Evolutionary conservation across 2,888 invertebrate species (phyloP).

Genomic region (Phortica okadai): DNA sequence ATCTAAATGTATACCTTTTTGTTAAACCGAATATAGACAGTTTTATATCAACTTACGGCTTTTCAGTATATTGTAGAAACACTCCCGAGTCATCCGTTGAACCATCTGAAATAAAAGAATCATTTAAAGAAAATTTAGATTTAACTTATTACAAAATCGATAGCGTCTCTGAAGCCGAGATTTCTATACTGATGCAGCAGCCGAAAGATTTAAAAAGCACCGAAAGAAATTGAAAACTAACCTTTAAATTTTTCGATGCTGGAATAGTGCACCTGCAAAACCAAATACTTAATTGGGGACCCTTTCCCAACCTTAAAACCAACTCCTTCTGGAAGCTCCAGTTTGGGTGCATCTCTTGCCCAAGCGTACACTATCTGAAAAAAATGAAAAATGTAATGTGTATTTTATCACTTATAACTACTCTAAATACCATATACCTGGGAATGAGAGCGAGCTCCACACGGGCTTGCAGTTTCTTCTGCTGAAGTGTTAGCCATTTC

Average conservation of each 20-base stretch:
- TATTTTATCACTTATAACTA: not conserved
- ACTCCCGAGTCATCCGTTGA: slow-evolving; percentile 91
- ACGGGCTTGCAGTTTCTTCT: slow-evolving; percentile 83
- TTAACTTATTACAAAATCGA: too few relatives aligned
- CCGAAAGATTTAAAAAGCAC: too few relatives aligned
- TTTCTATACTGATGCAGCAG: too few relatives aligned
- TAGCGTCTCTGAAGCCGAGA: too few relatives aligned
- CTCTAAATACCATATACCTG: slow-evolving; percentile 59
- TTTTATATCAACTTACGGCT: slow-evolving; percentile 79
- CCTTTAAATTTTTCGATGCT: slow-evolving; percentile 80
- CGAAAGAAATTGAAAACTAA: slow-evolving; percentile 56
- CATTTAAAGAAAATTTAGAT: not conserved
- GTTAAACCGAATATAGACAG: not conserved
- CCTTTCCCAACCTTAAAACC: slow-evolving; percentile 94
- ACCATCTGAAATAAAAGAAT: slow-evolving; percentile 79
- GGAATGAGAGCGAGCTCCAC: slow-evolving; percentile 83
- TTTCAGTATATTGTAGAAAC: slow-evolving; percentile 85
- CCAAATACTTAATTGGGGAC: slow-evolving; percentile 90
- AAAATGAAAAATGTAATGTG: not conserved
- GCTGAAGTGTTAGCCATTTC: slow-evolving; percentile 86
- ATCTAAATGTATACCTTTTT: slow-evolving; percentile 77
- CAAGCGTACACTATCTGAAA: slow-evolving; percentile 92
- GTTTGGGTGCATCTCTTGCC: slow-evolving; percentile 92
- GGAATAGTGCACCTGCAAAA: slow-evolving; percentile 95
- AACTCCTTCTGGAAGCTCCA: slow-evolving; percentile 89